Evolutionary conservation across 2,888 invertebrate species (phyloP).

Genomic region (Eueremaeus valkanovi): DNA sequence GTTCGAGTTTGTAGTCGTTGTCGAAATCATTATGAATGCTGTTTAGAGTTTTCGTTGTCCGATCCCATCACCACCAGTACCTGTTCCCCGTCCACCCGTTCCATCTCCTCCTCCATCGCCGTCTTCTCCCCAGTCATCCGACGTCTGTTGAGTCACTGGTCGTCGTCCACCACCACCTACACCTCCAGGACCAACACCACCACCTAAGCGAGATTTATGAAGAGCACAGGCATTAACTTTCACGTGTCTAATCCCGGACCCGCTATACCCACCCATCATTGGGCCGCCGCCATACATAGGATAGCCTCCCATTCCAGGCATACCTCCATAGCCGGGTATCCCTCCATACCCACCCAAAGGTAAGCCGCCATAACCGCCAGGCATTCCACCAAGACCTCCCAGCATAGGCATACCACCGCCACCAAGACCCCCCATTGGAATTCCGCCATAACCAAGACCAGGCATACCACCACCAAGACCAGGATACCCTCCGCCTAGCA

Average conservation of each 20-base stretch:
- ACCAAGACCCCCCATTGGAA: not conserved
- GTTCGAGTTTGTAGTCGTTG: not conserved
- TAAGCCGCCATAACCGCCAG: constrained; percentile 5
- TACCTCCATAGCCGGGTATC: constrained; percentile 2
- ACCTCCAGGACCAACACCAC: not conserved
- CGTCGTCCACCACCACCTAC: not conserved
- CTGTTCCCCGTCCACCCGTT: not conserved
- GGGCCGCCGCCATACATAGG: not conserved
- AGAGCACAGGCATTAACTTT: too few species aligned
- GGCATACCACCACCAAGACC: not conserved
- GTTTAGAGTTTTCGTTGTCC: not conserved
- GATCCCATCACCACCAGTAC: not conserved
- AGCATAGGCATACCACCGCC: not conserved
- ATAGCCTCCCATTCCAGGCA: not conserved
- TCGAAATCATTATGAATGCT: not conserved
- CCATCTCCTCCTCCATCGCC: not conserved
- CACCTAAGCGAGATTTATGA: too few species aligned
- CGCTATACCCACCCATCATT: not conserved
- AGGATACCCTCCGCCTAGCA: not conserved
- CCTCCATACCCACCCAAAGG: constrained; percentile 1
- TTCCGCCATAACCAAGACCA: not conserved
- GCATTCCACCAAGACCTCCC: not conserved
- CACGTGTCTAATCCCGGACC: not conserved
- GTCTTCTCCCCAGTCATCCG: not conserved
- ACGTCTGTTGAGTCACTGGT: not conserved